Percentiles rank a stretch among this genome's conserved stretches.
phyloP scores from a whole-genome alignment of 2,888 invertebrate genomes.

The Chrysina gloriosa region DNA sequence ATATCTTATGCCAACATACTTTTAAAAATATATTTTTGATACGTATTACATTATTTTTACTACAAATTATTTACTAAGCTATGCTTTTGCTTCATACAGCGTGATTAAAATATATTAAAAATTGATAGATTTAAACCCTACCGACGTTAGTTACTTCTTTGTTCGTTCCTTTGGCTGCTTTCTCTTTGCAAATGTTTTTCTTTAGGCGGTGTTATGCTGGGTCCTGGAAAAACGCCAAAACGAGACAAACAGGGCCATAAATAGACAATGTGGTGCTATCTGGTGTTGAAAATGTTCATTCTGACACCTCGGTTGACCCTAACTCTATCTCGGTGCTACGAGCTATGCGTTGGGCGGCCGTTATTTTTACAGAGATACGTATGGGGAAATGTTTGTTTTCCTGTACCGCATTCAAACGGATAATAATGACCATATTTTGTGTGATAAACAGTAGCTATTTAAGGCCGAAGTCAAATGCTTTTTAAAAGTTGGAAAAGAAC shows the following conservation, averaged over 20 bases:
- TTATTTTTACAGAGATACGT: slow-evolving; percentile 31
- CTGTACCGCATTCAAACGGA: slow-evolving; percentile 17
- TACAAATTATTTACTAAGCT: too few relatives aligned
- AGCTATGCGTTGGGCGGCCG: slow-evolving; percentile 42
- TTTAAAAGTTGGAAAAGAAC: too few relatives aligned
- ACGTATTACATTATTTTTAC: too few relatives aligned
- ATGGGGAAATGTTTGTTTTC: slow-evolving; percentile 40
- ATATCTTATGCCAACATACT: too few relatives aligned
- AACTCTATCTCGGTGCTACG: slow-evolving; percentile 46
- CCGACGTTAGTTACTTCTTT: neutral
- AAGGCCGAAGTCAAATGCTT: neutral
- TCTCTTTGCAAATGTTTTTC: neutral
- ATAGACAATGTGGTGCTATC: slow-evolving; percentile 57
- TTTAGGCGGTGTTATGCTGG: slow-evolving; percentile 43
- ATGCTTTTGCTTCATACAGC: too few relatives aligned
- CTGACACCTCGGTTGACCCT: slow-evolving; percentile 51
- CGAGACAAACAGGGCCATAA: slow-evolving; percentile 61
- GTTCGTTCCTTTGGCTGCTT: neutral
- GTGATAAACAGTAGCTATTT: slow-evolving; percentile 16
- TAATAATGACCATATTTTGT: slow-evolving; percentile 16
- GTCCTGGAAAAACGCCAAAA: slow-evolving; percentile 56
- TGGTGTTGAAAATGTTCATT: slow-evolving; percentile 56
- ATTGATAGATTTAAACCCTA: too few relatives aligned
- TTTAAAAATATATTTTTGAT: too few relatives aligned
- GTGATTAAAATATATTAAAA: too few relatives aligned